Conservation (phyloP, 64 coral and sea anemone species). For the Porites australiensis region DNA sequence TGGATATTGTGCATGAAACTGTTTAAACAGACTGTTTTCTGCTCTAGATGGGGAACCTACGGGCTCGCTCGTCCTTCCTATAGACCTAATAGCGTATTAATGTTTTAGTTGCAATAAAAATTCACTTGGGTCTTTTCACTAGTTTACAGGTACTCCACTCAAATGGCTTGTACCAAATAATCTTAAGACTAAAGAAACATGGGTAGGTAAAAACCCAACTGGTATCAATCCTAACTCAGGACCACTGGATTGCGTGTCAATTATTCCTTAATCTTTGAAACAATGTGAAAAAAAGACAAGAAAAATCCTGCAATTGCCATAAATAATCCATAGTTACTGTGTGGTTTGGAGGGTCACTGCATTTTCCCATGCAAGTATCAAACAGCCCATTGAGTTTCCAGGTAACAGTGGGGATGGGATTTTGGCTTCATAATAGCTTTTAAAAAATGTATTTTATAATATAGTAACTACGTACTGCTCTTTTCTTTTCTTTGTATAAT, state of each 20-base stretch:
- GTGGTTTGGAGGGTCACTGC: too few species aligned
- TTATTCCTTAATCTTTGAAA: too few species aligned
- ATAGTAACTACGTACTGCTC: conserved; percentile 32
- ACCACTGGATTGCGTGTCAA: too few species aligned
- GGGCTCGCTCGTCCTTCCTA: conserved; percentile 40
- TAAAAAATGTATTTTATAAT: too few species aligned
- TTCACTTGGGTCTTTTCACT: conserved; percentile 31
- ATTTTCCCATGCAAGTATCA: too few species aligned
- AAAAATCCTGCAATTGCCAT: conserved; percentile 38
- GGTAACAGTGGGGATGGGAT: not conserved
- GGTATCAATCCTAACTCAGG: too few species aligned
- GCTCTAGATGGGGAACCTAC: not conserved
- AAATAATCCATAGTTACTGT: conserved; percentile 44
- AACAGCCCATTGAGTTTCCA: too few species aligned
- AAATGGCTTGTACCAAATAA: conserved; percentile 19
- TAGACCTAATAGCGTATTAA: conserved; percentile 19
- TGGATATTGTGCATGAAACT: conserved; percentile 22
- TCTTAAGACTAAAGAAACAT: too few species aligned
- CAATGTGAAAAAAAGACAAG: too few species aligned
- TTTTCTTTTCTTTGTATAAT: too few species aligned
- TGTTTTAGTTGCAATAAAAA: conserved; percentile 38
- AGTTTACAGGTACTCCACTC: too few species aligned
- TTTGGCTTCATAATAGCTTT: conserved; percentile 15
- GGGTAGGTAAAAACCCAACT: too few species aligned
- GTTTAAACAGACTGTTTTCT: not conserved